A percentile compares a stretch with the other conserved stretches of the same genome.
Evolutionary conservation across 2,113 vertebrate genomes (phyloP).

Genomic region (Syngnathus floridae): DNA sequence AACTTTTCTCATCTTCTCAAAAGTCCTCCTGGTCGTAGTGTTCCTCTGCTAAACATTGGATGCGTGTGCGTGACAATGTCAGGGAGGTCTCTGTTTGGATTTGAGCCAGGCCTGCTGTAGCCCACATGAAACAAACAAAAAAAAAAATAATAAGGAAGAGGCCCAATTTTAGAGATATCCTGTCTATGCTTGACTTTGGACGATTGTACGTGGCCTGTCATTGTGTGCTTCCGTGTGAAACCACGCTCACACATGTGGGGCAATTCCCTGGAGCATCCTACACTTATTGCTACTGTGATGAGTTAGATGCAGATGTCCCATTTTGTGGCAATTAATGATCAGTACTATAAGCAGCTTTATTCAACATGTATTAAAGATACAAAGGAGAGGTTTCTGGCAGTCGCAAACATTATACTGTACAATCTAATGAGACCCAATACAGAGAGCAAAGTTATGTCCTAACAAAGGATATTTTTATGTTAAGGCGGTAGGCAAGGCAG

Average conservation of each 20-base stretch:
- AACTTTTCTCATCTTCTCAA: not conserved
- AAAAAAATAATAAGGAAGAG: slow-evolving; percentile 43
- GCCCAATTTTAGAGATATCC: slow-evolving; percentile 55
- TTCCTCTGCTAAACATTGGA: slow-evolving; percentile 26
- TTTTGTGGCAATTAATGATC: not conserved
- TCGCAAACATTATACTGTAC: not conserved
- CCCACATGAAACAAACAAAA: slow-evolving; percentile 60
- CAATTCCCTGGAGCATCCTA: not conserved
- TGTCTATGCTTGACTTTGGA: slow-evolving; percentile 46
- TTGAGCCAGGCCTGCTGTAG: slow-evolving; percentile 53
- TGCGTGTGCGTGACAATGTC: slow-evolving; percentile 45
- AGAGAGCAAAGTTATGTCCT: not conserved
- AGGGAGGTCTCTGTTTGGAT: slow-evolving; percentile 56
- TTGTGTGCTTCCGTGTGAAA: slow-evolving; percentile 15
- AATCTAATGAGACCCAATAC: not conserved
- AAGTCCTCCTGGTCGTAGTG: slow-evolving; percentile 10
- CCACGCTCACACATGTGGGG: slow-evolving; percentile 4
- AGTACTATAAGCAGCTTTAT: not conserved
- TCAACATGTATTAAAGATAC: not conserved
- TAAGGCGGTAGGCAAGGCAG: no score
- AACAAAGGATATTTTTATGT: not conserved
- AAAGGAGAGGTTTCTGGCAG: not conserved
- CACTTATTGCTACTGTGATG: not conserved
- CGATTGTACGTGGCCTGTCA: slow-evolving; percentile 28
- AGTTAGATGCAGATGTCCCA: not conserved